Base-by-base conservation (phyloP, 2,888 invertebrate species). In the Opisthograptis luteolata region DNA sequence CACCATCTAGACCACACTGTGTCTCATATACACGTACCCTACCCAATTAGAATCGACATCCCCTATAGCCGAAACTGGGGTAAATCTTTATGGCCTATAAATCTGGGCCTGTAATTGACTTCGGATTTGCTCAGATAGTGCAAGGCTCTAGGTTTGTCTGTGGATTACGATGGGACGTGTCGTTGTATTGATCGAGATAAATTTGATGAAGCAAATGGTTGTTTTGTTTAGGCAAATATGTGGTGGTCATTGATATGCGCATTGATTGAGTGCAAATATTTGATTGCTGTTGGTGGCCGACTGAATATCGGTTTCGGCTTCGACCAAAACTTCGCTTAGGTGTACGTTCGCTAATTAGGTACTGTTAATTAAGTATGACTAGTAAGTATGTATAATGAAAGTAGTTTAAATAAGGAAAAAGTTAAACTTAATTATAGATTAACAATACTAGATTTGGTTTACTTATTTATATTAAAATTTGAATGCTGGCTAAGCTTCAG, bases 31-130 rank as follows among this genome's bases (percentile, higher is more conserved):
- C 39, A 39, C 42, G 48, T 41, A 20, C 24, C n/a, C 36, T 22
- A 37, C 19, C 37, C 49, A 49, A 49, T 49, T 49, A 49, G 42
- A 39, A 25, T 22, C 31, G 32, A 28, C 36, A 43, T 36, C 25
- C 34, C 43, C 36, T 25, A 37, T 27, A 31, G 10, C 37, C 27
- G 36, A 48, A 41, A 31, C 43, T 17, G 37, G 47, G 43, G 31
- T 43, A 28, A 49, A 49, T 49, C 49, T 43, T 43, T 49, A 49
- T 49, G 37, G 49, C 10, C 49, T 34, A 49, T 49, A 49, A 49
- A 49, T 49, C 49, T 34, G 37, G 31, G 8, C 17, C 17, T 12
- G 31, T 49, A 49, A 49, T 49, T 49, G 49, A 43, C 27, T 49
- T 39, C 17, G 49, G 42, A 49, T 49, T 49, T 43, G 32, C 19